Evolutionary conservation across 1,140 invertebrate genomes (phyloP).

Genomic region (Apis dorsata): DNA sequence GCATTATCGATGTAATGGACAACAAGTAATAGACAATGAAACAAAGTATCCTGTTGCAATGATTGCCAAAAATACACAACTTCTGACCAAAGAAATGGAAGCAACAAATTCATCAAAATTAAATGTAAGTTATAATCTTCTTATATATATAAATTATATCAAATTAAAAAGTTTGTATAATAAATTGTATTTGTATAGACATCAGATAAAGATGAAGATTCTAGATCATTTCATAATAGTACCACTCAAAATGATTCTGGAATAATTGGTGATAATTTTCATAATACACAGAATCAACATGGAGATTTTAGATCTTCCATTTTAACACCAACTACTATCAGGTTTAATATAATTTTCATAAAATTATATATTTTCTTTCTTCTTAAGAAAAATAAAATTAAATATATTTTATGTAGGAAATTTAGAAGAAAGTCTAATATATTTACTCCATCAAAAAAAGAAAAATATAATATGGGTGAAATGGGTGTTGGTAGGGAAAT

Average conservation of each 20-base stretch:
- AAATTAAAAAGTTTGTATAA: background rate
- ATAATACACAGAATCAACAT: conserved; percentile 76
- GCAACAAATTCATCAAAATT: conserved; percentile 73
- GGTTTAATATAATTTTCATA: conserved; percentile 53
- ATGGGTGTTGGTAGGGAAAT: conserved; percentile 97
- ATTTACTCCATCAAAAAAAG: conserved; percentile 94
- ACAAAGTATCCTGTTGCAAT: conserved; percentile 74
- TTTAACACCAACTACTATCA: conserved; percentile 76
- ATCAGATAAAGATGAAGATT: conserved; percentile 75
- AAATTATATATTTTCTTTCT: background rate
- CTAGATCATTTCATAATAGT: conserved; percentile 72
- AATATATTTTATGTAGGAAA: conserved; percentile 82
- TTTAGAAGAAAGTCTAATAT: conserved; percentile 95
- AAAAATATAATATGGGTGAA: conserved; percentile 91
- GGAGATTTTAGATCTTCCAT: conserved; percentile 75
- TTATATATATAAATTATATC: background rate
- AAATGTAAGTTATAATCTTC: conserved; percentile 34
- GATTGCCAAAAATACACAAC: conserved; percentile 70
- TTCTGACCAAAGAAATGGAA: conserved; percentile 74
- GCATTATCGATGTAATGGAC: conserved; percentile 72
- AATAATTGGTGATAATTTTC: conserved; percentile 73
- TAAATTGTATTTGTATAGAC: conserved; percentile 55
- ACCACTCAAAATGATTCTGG: conserved; percentile 69
- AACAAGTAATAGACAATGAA: conserved; percentile 69
- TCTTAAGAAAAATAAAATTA: background rate